These are phyloP conservation scores for Sus scrofa DNA, from an alignment of 2,113 vertebrate genomes.

Conservation along the genomic window T2T-Sscrofa CM000812.6:239794501-239795000, in stretches of 20 bases:
- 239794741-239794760: not conserved
- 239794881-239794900: not conserved
- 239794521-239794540: not conserved
- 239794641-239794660: not conserved
- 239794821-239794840: not conserved
- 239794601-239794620: constrained; percentile 16
- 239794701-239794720: not conserved
- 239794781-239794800: not conserved
- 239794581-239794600: not conserved
- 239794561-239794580: not conserved
- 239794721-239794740: not conserved
- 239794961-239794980: not conserved
- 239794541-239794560: constrained; percentile 10
- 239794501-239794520: not conserved
- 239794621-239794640: not conserved
- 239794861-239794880: not conserved
- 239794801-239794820: not conserved
- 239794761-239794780: not conserved
- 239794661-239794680: constrained; percentile 18
- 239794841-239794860: not conserved
- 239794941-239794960: not conserved
- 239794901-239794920: not conserved
- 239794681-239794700: not conserved
- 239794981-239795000: not conserved
- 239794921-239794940: not conserved